phyloP scores from a whole-genome alignment of 2,888 invertebrate species.

The Orthosia gracilis region DNA sequence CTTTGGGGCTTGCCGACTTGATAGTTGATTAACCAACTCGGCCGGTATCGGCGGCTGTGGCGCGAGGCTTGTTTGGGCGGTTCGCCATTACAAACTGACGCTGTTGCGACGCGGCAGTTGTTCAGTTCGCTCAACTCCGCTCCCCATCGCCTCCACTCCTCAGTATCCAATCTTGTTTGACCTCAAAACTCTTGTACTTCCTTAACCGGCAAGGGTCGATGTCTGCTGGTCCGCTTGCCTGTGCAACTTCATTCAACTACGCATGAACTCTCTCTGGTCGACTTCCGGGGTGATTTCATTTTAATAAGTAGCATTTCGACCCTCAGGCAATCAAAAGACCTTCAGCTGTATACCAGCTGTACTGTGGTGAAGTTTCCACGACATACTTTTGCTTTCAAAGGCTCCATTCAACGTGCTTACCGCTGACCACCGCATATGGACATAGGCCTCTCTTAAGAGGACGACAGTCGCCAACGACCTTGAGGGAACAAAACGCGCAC shows the following conservation, averaged over 20 bases:
- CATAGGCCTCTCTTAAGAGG: too few relatives aligned
- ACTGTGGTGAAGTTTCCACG: too few relatives aligned
- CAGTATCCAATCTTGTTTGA: constrained; percentile 39
- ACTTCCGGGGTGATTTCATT: constrained; percentile 19
- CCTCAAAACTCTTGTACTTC: constrained; percentile 43
- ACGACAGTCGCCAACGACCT: too few relatives aligned
- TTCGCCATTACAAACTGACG: constrained; percentile 48
- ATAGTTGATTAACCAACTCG: constrained; percentile 52
- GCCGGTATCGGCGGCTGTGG: constrained; percentile 52
- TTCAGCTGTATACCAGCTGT: background rate
- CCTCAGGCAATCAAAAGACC: background rate
- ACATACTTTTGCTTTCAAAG: too few relatives aligned
- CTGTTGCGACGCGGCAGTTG: constrained; percentile 69
- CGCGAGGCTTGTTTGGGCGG: constrained; percentile 64
- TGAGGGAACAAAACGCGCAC: too few relatives aligned
- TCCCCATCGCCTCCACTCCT: constrained; percentile 24
- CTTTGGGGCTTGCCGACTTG: background rate
- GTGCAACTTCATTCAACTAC: constrained; percentile 39
- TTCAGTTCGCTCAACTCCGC: constrained; percentile 21
- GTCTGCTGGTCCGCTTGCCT: constrained; percentile 7
- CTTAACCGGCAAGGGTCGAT: constrained; percentile 29
- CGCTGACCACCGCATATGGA: too few relatives aligned
- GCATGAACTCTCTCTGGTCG: constrained; percentile 18
- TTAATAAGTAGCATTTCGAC: background rate
- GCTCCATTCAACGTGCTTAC: too few relatives aligned